Base-by-base conservation (phyloP, 2,888 invertebrate genomes). In the Gerris lacustris region DNA sequence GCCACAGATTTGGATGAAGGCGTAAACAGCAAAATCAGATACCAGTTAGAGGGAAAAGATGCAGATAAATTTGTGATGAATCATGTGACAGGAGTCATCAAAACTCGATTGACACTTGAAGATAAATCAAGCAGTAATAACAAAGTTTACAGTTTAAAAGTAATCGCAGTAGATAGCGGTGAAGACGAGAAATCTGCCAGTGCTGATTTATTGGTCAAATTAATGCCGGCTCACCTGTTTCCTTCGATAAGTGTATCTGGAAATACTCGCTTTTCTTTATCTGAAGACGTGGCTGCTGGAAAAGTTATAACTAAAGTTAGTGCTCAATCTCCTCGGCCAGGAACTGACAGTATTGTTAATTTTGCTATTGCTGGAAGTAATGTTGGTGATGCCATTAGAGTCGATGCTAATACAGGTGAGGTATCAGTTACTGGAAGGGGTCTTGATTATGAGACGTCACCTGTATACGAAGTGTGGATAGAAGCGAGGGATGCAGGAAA, bases 341-440 rank as follows among this genome's bases (percentile, higher is more conserved):
- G 90, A 0, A 82, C 87, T 0, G 83, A 85, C 6, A 88, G 88
- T 9, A 85, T 86, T 76, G 82, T 94, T 72, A 84, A 86, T 73
- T 96, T 91, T 78, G 87, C 88, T 45, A 91, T 96, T 73, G 95
- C 94, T 9, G 96, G 96, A n/a, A 96, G 96, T 6, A 96, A 96
- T 79, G 86, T 92, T 5, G 93, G 91, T 0, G 90, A 92, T 77
- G 91, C 93, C n/a, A 84, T 94, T 64, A 85, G 86, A 78, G 88
- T 95, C 73, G 91, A 94, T 80, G 81, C 86, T 45, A 86, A 86
- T 70, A 89, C 87, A 47, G 95, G 95, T 0, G 90, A 91, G 80
- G 86, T 95, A 15, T 85, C 88, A 71, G 87, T 95, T 4, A 88
- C 91, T 0, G 86, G 86, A 31, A 87, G 86, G 77, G 92, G 93